These are phyloP conservation scores for Hyperoplus immaculatus DNA, from an alignment of 2,797 vertebrate species.

Conservation along the genomic window DNA sequence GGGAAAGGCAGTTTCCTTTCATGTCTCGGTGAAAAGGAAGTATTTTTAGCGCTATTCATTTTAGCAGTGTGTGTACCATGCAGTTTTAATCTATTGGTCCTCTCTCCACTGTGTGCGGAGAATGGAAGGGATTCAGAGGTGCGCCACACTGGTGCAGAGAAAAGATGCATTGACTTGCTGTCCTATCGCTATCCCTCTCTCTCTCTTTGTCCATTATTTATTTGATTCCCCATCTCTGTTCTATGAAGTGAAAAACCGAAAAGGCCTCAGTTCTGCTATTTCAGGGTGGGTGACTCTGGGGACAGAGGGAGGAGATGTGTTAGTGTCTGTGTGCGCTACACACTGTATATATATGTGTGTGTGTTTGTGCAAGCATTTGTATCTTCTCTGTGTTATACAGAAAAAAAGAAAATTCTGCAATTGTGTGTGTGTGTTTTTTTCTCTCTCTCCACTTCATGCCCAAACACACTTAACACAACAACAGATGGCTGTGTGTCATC, in stretches of 20 bases:
- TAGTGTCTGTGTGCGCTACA: slow-evolving; percentile 23
- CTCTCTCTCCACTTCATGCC: slow-evolving; percentile 78
- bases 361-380: slow-evolving; percentile 40
- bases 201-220: slow-evolving; percentile 83
- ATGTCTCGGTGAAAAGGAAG: slow-evolving; percentile 84
- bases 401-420: slow-evolving; percentile 17
- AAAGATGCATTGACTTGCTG: slow-evolving; percentile 82
- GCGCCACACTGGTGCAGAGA: slow-evolving; percentile 73
- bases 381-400: slow-evolving; percentile 51
- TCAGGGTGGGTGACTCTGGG: slow-evolving; percentile 73
- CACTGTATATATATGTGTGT: slow-evolving; percentile 48
- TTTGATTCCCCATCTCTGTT: slow-evolving; percentile 78
- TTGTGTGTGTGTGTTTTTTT: slow-evolving; percentile 55
- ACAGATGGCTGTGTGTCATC: slow-evolving; percentile 87
- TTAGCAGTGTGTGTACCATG: slow-evolving; percentile 79
- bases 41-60: slow-evolving; percentile 86
- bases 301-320: slow-evolving; percentile 57
- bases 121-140: slow-evolving; percentile 80
- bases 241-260: slow-evolving; percentile 81
- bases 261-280: slow-evolving; percentile 80
- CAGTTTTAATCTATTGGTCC: slow-evolving; percentile 85
- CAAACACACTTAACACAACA: slow-evolving; percentile 85
- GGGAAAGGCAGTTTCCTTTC: slow-evolving; percentile 86
- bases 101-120: slow-evolving; percentile 64
- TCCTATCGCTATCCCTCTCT: slow-evolving; percentile 76